Base-by-base conservation (phyloP, 2,797 vertebrate genomes). In the Coranthus polyacanthus region DNA sequence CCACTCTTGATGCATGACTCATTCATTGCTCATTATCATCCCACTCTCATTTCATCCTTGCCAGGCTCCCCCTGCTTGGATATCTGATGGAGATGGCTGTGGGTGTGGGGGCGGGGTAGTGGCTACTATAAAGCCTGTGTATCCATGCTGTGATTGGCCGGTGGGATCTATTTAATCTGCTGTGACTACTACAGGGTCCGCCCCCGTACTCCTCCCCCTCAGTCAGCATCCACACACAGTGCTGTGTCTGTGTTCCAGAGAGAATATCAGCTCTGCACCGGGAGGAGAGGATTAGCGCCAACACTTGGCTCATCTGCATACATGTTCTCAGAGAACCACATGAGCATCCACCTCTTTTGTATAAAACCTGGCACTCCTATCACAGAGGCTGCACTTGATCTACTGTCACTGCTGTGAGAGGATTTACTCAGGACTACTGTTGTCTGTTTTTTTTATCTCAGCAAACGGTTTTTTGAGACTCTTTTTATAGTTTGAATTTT, bases 171-270 rank as follows among this genome's bases (percentile, higher is more conserved):
- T 96, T 93, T 93, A 91, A 94, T 94, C 89, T 90, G 83, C 91
- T 84, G 65, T 88, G 90, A 86, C 92, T 91, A 89, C 86, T 88
- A 85, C 38, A 78, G 86, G 84, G 87, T 86, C 92, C 89, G 81
- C 93, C 85, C 89, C 90, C 77, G 17, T 41, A 55, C 88, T 88
- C 89, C 88, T 80, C 88, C 88, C 82, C 85, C 87, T 81, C 79
- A 9, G 79, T 81, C 85, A 92, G 90, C 90, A 92, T 93, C 90
- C 93, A 91, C 84, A 84, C 38, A 82, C 82, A 92, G 92, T 78
- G 93, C 60, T 86, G 92, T 87, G 92, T 90, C 86, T 92, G 90
- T 88, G 89, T 89, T 95, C 93, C 94, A 94, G 93, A 88, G 94
- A 95, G 92, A 92, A 92, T 94, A 94, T 94, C 94, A 89, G 89